Base-by-base conservation (phyloP, 2,888 invertebrate genomes). In the Trachelus iudaicus region DNA sequence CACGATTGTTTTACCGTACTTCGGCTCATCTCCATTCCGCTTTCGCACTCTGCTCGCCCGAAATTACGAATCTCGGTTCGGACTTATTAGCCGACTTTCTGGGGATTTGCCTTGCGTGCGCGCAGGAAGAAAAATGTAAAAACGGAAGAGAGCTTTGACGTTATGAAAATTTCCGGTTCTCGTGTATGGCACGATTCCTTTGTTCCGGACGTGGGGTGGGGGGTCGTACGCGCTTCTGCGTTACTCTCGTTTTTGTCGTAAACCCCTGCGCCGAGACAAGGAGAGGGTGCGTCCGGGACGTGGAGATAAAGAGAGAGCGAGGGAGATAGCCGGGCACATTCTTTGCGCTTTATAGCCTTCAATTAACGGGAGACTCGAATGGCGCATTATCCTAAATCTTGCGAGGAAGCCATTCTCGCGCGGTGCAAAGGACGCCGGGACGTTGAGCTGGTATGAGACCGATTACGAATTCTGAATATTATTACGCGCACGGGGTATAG, bases 161-260 rank as follows among this genome's bases (percentile, higher is more conserved):
- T 56, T 15, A 23, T 56, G n/a, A 23, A 56, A 56, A 23, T 56
- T 6, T 56, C 56, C 56, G 23, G 23, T 56, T 56, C 23, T 23
- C 56, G 23, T 56, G 23, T 56, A 9, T 56, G 23, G 23, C 56
- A 56, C 56, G 56, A 9, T 77, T 56, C 69, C 35, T 73, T 68
- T 73, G 73, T 69, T 77, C 74, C 79, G 79, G 77, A 80, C 76
- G 77, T 76, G 68, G 69, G 33, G n/a, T 11, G 56, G 73, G 15
- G 68, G 33, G 40, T 15, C n/a, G 69, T 69, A 69, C 34, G 74
- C 73, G 73, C 73, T 69, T 34, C 76, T 80, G 56, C 23, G 69
- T 69, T 75, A 69, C 77, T 69, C 74, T 77, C n/a, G n/a, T 13
- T 35, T 56, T 69, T 76, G 79, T 75, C 40, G 79, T 34, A 77